Evolutionary conservation across 2,888 invertebrate species (phyloP).

Genomic region (Pachymerium ferrugineum): DNA sequence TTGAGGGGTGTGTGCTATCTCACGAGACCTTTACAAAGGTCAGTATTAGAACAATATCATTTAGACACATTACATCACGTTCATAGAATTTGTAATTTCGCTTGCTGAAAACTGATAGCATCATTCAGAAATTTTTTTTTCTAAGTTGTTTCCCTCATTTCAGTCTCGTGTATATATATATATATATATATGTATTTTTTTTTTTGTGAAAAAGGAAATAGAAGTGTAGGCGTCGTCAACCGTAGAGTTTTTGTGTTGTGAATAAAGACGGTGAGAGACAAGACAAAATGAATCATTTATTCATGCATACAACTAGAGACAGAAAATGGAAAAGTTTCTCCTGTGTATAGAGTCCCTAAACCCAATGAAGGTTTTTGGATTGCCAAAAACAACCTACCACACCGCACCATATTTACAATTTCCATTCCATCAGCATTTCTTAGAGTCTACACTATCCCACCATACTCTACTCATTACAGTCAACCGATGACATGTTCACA

Average conservation of each 20-base stretch:
- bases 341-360: neutral
- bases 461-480: neutral
- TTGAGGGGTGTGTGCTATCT: too few relatives aligned
- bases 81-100: too few relatives aligned
- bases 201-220: neutral
- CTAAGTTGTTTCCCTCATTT: too few relatives aligned
- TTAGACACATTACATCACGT: too few relatives aligned
- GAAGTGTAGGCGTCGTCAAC: neutral
- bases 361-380: constrained; percentile 15
- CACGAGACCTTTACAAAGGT: too few relatives aligned
- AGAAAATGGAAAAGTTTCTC: constrained; percentile 16
- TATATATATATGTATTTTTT: too few relatives aligned
- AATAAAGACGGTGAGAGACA: constrained; percentile 11
- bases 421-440: constrained; percentile 1
- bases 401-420: constrained; percentile 7
- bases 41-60: too few relatives aligned
- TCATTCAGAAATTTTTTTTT: too few relatives aligned
- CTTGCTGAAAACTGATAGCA: too few relatives aligned
- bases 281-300: constrained; percentile 14
- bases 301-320: constrained; percentile 6
- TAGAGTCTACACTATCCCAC: too few relatives aligned
- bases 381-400: constrained; percentile 4
- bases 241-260: neutral
- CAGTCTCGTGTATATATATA: too few relatives aligned
- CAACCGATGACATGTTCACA: neutral